Percentiles rank a stretch among this genome's conserved stretches.
phyloP scores from a whole-genome alignment of 2,888 invertebrate genomes.

The Lapara coniferarum region DNA sequence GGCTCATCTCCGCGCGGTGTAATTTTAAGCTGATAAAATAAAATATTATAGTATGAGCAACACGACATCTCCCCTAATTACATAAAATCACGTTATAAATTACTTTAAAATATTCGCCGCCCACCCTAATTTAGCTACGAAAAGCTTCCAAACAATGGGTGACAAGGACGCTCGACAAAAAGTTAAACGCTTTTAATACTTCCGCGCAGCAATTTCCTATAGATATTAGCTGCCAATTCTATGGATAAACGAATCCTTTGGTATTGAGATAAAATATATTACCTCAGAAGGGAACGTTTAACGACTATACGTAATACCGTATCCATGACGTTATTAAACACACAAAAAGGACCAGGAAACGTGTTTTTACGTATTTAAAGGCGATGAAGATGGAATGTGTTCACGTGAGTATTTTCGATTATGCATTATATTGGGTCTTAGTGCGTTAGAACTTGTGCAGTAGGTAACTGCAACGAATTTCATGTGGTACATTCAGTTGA shows the following conservation, averaged over 20 bases:
- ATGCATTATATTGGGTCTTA: background rate
- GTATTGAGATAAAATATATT: constrained; percentile 47
- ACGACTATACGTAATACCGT: constrained; percentile 25
- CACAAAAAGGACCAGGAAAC: constrained; percentile 49
- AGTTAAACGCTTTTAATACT: constrained; percentile 69
- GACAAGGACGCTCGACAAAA: constrained; percentile 60
- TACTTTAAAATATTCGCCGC: constrained; percentile 67
- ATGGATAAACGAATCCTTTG: constrained; percentile 59
- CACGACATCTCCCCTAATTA: constrained; percentile 72
- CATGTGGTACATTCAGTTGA: no score
- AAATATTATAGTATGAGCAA: constrained; percentile 71
- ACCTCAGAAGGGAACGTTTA: constrained; percentile 33
- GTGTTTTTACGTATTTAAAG: background rate
- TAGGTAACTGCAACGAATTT: no score
- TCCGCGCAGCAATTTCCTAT: constrained; percentile 61
- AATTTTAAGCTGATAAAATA: constrained; percentile 81
- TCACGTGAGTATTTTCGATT: no score
- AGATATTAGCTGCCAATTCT: constrained; percentile 65
- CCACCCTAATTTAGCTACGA: constrained; percentile 63
- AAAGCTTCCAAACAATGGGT: constrained; percentile 69
- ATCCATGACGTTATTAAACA: constrained; percentile 28
- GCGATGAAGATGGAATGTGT: background rate
- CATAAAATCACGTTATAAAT: constrained; percentile 74
- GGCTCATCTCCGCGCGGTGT: constrained; percentile 69
- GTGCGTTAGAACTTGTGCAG: background rate